phyloP scores from a whole-genome alignment of 2,113 vertebrate genomes.

The Hypomesus transpacificus region DNA sequence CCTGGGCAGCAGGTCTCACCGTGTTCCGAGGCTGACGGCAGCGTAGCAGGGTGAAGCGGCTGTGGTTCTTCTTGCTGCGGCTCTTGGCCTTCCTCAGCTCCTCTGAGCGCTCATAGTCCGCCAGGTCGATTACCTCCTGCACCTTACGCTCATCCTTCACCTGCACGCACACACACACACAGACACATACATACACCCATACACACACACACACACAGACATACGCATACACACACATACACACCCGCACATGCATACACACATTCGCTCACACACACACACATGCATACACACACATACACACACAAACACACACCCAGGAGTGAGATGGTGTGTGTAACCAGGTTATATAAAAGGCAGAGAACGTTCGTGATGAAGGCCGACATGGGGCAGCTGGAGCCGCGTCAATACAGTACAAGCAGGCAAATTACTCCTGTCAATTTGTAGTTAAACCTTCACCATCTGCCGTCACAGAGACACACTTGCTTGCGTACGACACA shows the following conservation, averaged over 20 bases:
- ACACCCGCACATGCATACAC: neutral
- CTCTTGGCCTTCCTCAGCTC: slow-evolving; percentile 91
- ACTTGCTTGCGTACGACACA: neutral
- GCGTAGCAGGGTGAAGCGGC: slow-evolving; percentile 85
- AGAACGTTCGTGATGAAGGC: neutral
- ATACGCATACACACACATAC: neutral
- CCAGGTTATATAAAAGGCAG: too few species aligned
- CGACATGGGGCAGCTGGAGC: neutral
- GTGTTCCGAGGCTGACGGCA: slow-evolving; percentile 78
- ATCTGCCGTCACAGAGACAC: slow-evolving; percentile 6
- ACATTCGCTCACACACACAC: neutral
- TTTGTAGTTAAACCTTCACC: neutral
- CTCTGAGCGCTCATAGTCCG: slow-evolving; percentile 89
- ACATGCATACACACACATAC: neutral
- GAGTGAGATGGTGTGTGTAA: neutral
- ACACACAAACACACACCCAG: slow-evolving; percentile 3
- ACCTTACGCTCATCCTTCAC: slow-evolving; percentile 86
- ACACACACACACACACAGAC: slow-evolving; percentile 1
- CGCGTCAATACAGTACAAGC: neutral
- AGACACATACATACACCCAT: neutral
- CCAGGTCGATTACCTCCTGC: slow-evolving; percentile 86
- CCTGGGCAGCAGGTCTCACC: slow-evolving; percentile 56
- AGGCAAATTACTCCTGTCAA: neutral
- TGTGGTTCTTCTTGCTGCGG: slow-evolving; percentile 94
- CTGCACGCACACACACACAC: slow-evolving; percentile 55